These are phyloP conservation scores for Telmatochromis brichardi DNA, from an alignment of 2,113 vertebrate genomes.

Conservation along the genomic window DNA sequence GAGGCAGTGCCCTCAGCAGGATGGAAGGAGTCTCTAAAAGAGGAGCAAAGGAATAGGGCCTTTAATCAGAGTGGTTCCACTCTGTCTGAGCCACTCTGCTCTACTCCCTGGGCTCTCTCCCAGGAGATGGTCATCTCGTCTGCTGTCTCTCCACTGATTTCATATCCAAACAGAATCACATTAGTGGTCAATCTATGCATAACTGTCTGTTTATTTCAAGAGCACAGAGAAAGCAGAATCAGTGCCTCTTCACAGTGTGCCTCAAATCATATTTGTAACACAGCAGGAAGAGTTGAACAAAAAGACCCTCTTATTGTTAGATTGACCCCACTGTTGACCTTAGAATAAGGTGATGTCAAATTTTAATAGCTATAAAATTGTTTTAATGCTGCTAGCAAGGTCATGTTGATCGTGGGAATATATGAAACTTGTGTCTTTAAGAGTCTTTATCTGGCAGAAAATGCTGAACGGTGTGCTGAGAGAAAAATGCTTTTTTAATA, in stretches of 20 bases:
- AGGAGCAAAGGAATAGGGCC: constrained; percentile 9
- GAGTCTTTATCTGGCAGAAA: neutral
- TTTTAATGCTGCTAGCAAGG: neutral
- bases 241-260: neutral
- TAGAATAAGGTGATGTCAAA: neutral
- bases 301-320: neutral
- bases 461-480: neutral
- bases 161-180: constrained; percentile 47
- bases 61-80: constrained; percentile 52
- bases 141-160: constrained; percentile 30
- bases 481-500: neutral
- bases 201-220: constrained; percentile 5
- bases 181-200: constrained; percentile 15
- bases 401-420: neutral
- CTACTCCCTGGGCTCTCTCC: constrained; percentile 5
- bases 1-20: neutral
- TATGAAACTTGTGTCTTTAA: neutral
- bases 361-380: neutral
- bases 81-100: constrained; percentile 36
- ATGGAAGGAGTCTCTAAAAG: constrained; percentile 1
- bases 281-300: neutral
- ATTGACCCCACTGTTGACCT: neutral
- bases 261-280: neutral
- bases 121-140: constrained; percentile 41
- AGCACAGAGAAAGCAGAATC: neutral